Conservation (phyloP, 2,113 vertebrate genomes). For the Pterocles orientalis region DNA sequence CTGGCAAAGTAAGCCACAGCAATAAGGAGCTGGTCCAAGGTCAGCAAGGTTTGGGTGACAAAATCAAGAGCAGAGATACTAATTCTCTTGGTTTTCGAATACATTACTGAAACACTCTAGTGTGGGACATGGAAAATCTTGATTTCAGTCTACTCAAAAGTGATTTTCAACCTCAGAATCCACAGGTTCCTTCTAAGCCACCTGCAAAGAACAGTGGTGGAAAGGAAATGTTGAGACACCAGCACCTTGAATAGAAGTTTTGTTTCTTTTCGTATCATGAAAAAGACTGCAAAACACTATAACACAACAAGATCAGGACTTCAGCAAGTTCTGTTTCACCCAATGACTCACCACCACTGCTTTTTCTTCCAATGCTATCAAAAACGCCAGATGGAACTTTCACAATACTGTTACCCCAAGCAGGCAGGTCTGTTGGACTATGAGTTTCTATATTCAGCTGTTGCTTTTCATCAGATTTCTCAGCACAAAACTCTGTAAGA, state of each 20-base stretch:
- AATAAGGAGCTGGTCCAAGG: background rate
- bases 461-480: conserved; percentile 63
- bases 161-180: background rate
- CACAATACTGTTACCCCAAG: conserved; percentile 86
- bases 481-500: conserved; percentile 46
- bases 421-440: conserved; percentile 65
- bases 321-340: background rate
- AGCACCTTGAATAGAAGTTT: background rate
- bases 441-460: conserved; percentile 64
- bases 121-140: background rate
- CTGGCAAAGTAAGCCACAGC: background rate
- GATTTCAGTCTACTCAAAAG: background rate
- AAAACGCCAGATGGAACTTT: conserved; percentile 86
- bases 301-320: background rate
- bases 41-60: background rate
- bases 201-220: background rate
- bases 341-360: conserved; percentile 80
- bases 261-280: background rate
- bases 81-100: background rate
- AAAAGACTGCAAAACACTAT: background rate
- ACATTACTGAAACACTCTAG: background rate
- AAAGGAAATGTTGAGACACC: background rate
- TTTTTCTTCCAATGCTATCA: conserved; percentile 74
- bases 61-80: background rate
- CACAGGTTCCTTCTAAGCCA: background rate